Evolutionary conservation across 2,113 vertebrate genomes (phyloP), one percentile per base, ranked within the genome.

Genomic region (Gnathonemus echidnorhynchus): DNA sequence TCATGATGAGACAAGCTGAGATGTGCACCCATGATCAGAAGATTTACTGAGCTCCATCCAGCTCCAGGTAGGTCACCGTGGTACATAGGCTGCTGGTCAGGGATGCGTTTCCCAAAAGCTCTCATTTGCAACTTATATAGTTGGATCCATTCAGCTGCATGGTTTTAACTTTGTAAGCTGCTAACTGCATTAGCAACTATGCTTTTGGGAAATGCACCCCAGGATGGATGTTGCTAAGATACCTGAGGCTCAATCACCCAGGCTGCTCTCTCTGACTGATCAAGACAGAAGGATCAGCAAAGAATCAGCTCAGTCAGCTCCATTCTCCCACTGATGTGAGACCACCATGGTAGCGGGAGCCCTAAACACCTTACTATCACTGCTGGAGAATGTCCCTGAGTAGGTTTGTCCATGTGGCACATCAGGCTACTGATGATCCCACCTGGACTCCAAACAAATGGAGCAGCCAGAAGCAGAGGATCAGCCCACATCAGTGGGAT

Each of bases 371-470:
- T 19, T 39, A 39, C 70, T 77, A 9, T 66, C 58, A 10, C 58
- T n/a, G 24, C 58, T 27, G n/a, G 70, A 15, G 31, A 77, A 77
- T 17, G 70, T 77, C 70, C 70, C 31, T 27, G 58, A 66, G 58
- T 9, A 66, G 58, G 58, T 27, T 66, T 0, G n/a, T 27, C 58
- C 70, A 17, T 10, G 66, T 74, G 66, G 11, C 27, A 74, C 24
- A 24, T 74, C 10, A 74, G 66, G 4, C 31, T 74, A 74, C 31
- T 11, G 31, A 35, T 35, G 24, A 39, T 31, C 27, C 50, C 17
- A 87, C 86, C 48, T 90, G 53, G 58, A 90, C 88, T 89, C 84
- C 88, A 77, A 77, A 89, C 88, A 49, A 46, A 49, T 45, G 0
- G 17, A 48, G 90, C 70, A 39, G 70, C 70, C 1, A 9, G 70